Evolutionary conservation across 2,888 invertebrate species (phyloP).

Genomic region (Phlogophora meticulosa): DNA sequence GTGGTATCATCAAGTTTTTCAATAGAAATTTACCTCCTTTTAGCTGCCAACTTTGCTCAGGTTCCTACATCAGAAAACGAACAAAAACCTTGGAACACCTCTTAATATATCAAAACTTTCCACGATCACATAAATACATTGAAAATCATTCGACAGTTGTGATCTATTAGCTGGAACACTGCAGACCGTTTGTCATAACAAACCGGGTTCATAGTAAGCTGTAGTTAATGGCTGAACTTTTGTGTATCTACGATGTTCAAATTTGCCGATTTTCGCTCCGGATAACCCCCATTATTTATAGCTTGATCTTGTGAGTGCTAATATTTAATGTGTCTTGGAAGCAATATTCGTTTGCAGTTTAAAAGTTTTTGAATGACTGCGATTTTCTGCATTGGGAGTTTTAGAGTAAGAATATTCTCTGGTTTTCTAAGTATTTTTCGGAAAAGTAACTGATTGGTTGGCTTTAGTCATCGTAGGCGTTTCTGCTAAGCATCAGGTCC

Average conservation of each 20-base stretch:
- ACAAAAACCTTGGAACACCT: constrained; percentile 41
- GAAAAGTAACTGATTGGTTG: background rate
- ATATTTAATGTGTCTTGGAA: constrained; percentile 62
- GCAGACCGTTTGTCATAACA: constrained; percentile 67
- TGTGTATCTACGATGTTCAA: constrained; percentile 74
- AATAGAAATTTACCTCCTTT: background rate
- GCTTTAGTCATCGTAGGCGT: background rate
- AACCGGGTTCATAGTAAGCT: constrained; percentile 63
- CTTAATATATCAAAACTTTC: constrained; percentile 67
- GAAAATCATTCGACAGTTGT: constrained; percentile 74
- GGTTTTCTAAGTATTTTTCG: background rate
- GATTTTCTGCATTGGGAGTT: constrained; percentile 22
- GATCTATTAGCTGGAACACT: constrained; percentile 70
- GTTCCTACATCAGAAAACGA: constrained; percentile 12
- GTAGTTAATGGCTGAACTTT: constrained; percentile 77
- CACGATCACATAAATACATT: constrained; percentile 69
- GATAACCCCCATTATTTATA: constrained; percentile 69
- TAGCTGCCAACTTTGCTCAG: constrained; percentile 7
- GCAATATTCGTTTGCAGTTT: constrained; percentile 55
- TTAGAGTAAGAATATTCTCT: constrained; percentile 1
- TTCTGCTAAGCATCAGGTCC: no score
- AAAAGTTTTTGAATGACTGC: constrained; percentile 17
- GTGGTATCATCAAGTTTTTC: background rate
- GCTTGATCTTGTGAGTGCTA: constrained; percentile 56
- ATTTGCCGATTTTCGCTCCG: constrained; percentile 72